These are phyloP conservation scores for Egretta garzetta DNA, from an alignment of 2,113 vertebrate genomes.

Conservation along the genomic window DNA sequence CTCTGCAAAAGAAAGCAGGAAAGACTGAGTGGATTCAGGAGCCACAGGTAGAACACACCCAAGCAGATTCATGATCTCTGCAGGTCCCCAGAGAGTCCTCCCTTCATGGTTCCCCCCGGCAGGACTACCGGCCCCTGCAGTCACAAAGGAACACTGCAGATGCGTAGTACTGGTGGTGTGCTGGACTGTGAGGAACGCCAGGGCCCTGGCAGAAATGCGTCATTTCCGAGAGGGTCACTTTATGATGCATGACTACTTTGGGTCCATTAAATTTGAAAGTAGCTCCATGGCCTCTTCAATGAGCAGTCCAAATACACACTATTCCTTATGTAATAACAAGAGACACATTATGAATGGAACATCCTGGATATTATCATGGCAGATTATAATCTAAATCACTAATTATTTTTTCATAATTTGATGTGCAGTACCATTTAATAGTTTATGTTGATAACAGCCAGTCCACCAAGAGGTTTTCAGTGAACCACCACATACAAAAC, in stretches of 20 bases:
- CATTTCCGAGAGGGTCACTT: background rate
- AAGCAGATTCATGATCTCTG: background rate
- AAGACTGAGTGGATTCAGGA: background rate
- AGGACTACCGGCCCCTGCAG: background rate
- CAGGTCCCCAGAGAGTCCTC: background rate
- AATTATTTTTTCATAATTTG: background rate
- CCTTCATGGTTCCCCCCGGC: background rate
- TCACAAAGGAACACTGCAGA: background rate
- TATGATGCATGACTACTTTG: background rate
- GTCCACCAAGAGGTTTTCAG: background rate
- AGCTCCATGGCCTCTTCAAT: background rate
- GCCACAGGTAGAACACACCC: background rate
- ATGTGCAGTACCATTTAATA: background rate
- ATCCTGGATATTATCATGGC: background rate
- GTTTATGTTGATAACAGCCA: background rate
- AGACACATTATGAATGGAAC: background rate
- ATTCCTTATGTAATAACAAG: background rate
- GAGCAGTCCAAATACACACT: accelerated
- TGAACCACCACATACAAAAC: background rate
- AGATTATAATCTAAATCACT: background rate
- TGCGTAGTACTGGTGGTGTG: background rate
- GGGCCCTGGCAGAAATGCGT: background rate
- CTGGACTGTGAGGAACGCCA: background rate
- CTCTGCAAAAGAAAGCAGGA: background rate
- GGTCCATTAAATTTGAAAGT: background rate